A percentile compares a stretch with the other conserved stretches of the same genome.
phyloP scores from a whole-genome alignment of 2,113 vertebrate species.

The Phainopepla nitens region DNA sequence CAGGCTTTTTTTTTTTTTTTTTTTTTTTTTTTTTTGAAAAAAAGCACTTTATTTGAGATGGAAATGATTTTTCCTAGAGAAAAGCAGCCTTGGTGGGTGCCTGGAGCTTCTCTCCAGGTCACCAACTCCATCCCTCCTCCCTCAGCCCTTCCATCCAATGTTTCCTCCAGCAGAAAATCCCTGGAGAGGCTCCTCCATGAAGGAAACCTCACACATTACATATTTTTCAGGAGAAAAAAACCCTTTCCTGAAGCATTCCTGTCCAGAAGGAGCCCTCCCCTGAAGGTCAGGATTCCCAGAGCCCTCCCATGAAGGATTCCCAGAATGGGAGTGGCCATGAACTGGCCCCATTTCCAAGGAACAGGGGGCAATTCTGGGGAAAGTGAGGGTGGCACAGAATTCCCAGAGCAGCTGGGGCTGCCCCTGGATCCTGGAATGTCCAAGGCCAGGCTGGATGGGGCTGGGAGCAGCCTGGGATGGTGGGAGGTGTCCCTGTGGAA shows the following conservation, averaged over 20 bases:
- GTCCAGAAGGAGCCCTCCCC: neutral
- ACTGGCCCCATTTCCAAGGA: neutral
- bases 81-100: neutral
- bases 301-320: neutral
- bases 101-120: neutral
- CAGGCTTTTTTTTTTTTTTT: neutral
- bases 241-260: neutral
- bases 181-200: neutral
- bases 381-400: neutral
- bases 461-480: neutral
- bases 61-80: neutral
- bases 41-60: neutral
- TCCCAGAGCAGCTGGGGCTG: too few relatives aligned
- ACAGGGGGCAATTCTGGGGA: neutral
- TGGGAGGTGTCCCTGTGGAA: too few relatives aligned
- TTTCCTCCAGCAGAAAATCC: neutral
- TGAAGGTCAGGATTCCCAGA: neutral
- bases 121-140: neutral
- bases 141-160: neutral
- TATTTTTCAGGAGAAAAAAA: neutral
- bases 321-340: neutral
- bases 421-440: neutral
- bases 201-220: rapidly evolving
- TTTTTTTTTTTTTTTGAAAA: too few relatives aligned
- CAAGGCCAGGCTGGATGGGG: neutral